Conservation (phyloP, 2,888 invertebrate species). For the Stratiomys singularior region DNA sequence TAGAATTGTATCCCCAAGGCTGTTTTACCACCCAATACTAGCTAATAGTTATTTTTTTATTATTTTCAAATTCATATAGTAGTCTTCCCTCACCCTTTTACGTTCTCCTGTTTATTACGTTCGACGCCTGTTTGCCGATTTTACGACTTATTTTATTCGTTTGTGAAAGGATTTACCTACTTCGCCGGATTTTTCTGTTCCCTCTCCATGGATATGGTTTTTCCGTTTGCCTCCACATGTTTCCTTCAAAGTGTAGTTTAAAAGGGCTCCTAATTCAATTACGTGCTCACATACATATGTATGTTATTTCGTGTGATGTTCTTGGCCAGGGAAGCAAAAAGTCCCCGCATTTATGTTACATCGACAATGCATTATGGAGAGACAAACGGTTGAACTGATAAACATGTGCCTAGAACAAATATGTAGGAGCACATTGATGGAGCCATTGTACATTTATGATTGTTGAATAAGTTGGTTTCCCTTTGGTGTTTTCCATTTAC, state of each 20-base stretch:
- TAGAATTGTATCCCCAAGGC: conserved; percentile 12
- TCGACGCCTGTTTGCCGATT: too few relatives aligned
- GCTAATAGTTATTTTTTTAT: conserved; percentile 15
- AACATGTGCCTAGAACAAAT: neutral
- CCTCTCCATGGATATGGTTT: neutral
- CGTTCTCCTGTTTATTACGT: too few relatives aligned
- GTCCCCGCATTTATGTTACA: conserved; percentile 16
- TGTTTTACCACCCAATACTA: neutral
- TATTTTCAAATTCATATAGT: neutral
- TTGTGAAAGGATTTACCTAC: conserved; percentile 42
- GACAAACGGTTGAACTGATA: neutral
- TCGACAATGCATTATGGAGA: conserved; percentile 5
- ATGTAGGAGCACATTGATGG: conserved; percentile 4
- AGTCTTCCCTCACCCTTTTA: too few relatives aligned
- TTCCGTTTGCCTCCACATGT: neutral
- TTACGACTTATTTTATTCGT: neutral
- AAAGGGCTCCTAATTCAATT: conserved; percentile 45
- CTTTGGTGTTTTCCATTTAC: neutral
- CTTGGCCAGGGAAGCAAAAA: conserved; percentile 15
- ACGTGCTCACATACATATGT: conserved; percentile 15
- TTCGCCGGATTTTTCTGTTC: conserved; percentile 19
- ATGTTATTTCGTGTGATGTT: conserved; percentile 11
- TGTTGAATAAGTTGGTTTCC: conserved; percentile 21
- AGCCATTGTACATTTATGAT: conserved; percentile 31
- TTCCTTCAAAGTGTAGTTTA: neutral